Evolutionary conservation across 2,888 invertebrate species (phyloP), one percentile per base, ranked within the genome.

Genomic region (Hanleya hanleyi): DNA sequence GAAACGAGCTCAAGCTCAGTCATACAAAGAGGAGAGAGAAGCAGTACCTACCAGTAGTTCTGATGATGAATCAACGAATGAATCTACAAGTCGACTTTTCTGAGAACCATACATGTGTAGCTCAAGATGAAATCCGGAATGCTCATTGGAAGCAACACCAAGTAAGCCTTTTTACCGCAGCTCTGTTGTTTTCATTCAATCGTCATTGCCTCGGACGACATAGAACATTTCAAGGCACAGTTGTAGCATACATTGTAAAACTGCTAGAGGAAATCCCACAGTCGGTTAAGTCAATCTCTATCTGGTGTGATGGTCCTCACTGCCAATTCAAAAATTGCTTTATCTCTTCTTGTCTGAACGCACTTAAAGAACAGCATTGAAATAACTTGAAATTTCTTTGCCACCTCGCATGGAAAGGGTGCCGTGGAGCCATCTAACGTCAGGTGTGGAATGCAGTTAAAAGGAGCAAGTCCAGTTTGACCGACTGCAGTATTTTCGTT

Each of bases 231-330:
- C n/a, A n/a, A n/a, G n/a, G n/a, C 36, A 68, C 66, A 22, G 33
- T 64, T 29, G 47, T 70, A 64, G 64, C 61, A 70, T 70, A 66
- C 61, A 29, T 70, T 66, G 70, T 69, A 33, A 22, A 32, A 22
- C 66, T 70, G 35, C 29, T 70, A 36, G 66, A 64, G 26, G 26
- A 35, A 36, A 36, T 67, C 64, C 22, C n/a, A n/a, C 70, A 35
- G 70, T 66, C 37, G 33, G 37, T 68, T 22, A 38, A 70, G 26
- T 12, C 22, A 36, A 33, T 70, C 33, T 61, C 26, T 69, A 68
- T 72, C 26, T 72, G 72, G 72, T 47, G 57, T 57, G 72, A 72
- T 72, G 72, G 72, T 18, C 72, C 70, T 37, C 18, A 50, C 22
- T 37, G 57, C 33, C 72, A 72, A 49, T 72, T 71, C 67, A 72